phyloP scores from a whole-genome alignment of 2,888 invertebrate species.

The Xestia xanthographa region DNA sequence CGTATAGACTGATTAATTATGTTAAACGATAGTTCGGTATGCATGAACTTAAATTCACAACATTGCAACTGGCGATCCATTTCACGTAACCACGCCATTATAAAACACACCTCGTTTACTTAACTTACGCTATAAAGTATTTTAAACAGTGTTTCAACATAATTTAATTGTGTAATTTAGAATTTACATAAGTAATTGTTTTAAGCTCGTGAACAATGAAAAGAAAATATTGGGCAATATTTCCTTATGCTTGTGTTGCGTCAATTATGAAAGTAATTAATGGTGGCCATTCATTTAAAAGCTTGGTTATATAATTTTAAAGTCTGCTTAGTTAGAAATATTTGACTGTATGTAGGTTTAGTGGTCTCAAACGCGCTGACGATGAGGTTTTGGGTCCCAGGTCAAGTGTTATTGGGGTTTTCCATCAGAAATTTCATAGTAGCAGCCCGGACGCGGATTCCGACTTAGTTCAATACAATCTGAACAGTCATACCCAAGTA shows the following conservation, averaged over 20 bases:
- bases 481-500: too few species aligned
- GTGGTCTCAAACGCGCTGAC: not conserved
- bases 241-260: slow-evolving; percentile 17
- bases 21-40: not conserved
- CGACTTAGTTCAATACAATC: too few species aligned
- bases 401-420: not conserved
- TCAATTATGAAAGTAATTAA: slow-evolving; percentile 47
- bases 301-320: not conserved
- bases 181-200: slow-evolving; percentile 57
- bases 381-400: not conserved
- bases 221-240: slow-evolving; percentile 34
- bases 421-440: not conserved
- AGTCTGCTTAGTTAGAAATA: not conserved
- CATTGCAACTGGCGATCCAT: slow-evolving; percentile 31
- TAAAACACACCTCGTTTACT: slow-evolving; percentile 34
- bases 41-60: slow-evolving; percentile 29
- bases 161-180: slow-evolving; percentile 47
- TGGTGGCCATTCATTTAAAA: not conserved
- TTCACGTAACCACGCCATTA: slow-evolving; percentile 34
- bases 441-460: too few species aligned
- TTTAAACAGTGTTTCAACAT: slow-evolving; percentile 37
- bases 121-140: slow-evolving; percentile 40
- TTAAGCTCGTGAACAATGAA: slow-evolving; percentile 29
- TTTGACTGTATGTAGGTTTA: not conserved
- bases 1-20: too few species aligned